phyloP scores from a whole-genome alignment of 2,113 vertebrate species.

The Laticauda laticaudata region DNA sequence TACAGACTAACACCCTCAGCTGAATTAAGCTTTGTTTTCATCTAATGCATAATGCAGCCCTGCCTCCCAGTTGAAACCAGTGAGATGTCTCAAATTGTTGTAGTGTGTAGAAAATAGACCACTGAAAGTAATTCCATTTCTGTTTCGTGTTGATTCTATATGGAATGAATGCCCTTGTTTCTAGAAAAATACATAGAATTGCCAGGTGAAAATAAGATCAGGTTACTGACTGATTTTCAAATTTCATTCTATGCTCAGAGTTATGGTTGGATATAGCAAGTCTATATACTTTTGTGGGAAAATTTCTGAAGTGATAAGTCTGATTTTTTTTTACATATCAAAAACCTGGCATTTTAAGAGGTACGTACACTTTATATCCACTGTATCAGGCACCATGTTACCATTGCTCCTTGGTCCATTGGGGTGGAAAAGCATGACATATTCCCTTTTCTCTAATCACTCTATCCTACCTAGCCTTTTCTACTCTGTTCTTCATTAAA shows the following conservation, averaged over 20 bases:
- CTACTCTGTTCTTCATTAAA: not conserved
- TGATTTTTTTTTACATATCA: no score
- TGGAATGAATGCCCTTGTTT: not conserved
- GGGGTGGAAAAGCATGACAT: not conserved
- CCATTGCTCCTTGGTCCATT: not conserved
- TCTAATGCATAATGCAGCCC: not conserved
- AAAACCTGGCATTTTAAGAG: no score
- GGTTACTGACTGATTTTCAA: not conserved
- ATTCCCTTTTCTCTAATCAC: not conserved
- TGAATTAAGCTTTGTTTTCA: not conserved
- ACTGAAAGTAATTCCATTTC: not conserved
- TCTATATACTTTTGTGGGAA: no score
- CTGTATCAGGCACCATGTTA: not conserved
- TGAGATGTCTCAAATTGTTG: not conserved
- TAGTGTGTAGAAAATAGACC: not conserved
- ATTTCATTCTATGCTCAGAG: not conserved
- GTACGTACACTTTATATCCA: no score
- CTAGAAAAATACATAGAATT: not conserved
- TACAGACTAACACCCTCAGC: not conserved
- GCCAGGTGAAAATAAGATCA: not conserved
- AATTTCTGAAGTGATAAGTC: no score
- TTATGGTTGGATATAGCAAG: no score
- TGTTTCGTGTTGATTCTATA: not conserved
- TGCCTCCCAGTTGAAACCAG: not conserved
- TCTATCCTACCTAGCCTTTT: not conserved